These are phyloP conservation scores for Cettia cetti DNA, from an alignment of 2,113 vertebrate genomes.

Conservation along the genomic window DNA sequence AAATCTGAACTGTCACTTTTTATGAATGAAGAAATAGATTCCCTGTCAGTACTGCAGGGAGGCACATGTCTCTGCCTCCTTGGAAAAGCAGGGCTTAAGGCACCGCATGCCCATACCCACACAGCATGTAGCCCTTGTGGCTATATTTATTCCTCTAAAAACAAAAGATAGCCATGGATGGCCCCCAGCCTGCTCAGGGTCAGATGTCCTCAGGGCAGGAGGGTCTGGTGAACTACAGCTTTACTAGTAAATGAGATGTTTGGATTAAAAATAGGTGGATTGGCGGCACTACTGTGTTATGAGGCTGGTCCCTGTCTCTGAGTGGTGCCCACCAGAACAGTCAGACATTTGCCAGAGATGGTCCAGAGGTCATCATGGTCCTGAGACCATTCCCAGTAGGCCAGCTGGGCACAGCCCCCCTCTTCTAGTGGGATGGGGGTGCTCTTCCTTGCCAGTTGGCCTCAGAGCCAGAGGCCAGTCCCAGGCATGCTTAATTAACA, in stretches of 20 bases:
- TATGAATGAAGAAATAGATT: background rate
- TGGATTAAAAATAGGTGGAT: background rate
- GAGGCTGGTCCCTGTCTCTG: background rate
- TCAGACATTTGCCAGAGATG: background rate
- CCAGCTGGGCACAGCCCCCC: background rate
- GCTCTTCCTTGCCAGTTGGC: background rate
- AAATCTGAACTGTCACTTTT: background rate
- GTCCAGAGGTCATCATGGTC: background rate
- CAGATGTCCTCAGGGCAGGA: background rate
- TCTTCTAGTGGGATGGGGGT: background rate
- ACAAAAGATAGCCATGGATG: background rate
- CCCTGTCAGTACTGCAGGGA: background rate
- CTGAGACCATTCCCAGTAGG: background rate
- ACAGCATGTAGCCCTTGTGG: background rate
- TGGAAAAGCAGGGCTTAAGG: background rate
- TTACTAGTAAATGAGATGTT: background rate
- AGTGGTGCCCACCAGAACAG: background rate
- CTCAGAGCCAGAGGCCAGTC: background rate
- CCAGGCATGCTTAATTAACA: background rate
- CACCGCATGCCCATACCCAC: background rate
- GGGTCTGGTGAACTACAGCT: background rate
- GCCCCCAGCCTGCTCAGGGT: background rate
- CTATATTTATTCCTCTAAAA: background rate
- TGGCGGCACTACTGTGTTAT: fast-evolving
- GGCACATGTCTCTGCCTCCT: background rate